Percentiles rank a stretch among this genome's conserved stretches.
Evolutionary conservation across 2,888 invertebrate species (phyloP).

Genomic region (Trisateles emortualis): DNA sequence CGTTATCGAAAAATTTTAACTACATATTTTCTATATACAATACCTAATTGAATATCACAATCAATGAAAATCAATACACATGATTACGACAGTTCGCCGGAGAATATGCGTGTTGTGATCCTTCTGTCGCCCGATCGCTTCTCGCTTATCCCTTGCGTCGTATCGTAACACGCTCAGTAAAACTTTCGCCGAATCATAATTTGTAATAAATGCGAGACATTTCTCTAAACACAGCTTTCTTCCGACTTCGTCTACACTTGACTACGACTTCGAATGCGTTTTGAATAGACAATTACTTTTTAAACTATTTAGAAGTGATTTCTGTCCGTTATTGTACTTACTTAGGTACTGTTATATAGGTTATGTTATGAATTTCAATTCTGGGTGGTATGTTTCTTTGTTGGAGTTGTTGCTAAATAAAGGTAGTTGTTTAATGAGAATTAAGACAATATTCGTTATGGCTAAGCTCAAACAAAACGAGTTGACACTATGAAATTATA

Average conservation of each 20-base stretch:
- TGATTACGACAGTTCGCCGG: no score
- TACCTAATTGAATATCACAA: no score
- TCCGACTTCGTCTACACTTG: constrained; percentile 17
- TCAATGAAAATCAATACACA: no score
- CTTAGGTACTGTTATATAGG: not conserved
- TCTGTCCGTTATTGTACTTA: constrained; percentile 4
- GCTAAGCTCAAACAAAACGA: no score
- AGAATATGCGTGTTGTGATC: no score
- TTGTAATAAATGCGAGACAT: constrained; percentile 55
- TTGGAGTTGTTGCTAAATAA: not conserved
- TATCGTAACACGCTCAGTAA: constrained; percentile 23
- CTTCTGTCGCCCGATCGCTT: no score
- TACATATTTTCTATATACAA: no score
- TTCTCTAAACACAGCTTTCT: constrained; percentile 47
- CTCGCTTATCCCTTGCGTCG: constrained; percentile 7
- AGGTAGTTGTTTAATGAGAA: no score
- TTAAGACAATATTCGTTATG: no score
- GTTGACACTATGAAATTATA: no score
- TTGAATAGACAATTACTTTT: constrained; percentile 37
- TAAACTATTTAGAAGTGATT: constrained; percentile 14
- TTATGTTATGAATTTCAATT: constrained; percentile 6
- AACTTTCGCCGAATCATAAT: constrained; percentile 61
- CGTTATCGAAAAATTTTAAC: no score
- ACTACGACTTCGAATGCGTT: constrained; percentile 31
- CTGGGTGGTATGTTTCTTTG: not conserved